A percentile compares a stretch with the other conserved stretches of the same genome.
phyloP scores from a whole-genome alignment of 1,140 invertebrate species.

The Doryteuthis pealeii region DNA sequence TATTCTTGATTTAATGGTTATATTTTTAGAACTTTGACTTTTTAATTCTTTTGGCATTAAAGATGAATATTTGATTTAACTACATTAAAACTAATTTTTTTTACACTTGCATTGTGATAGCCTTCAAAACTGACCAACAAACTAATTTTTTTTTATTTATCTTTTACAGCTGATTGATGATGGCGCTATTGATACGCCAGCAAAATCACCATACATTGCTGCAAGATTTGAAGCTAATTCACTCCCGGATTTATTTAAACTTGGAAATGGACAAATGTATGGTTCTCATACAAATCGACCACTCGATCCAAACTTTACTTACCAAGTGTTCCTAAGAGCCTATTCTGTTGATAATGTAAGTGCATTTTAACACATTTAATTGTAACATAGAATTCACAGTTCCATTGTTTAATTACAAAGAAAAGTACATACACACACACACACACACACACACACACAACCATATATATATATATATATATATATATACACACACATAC shows the following conservation, averaged over 20 bases:
- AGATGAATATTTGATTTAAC: too few relatives aligned
- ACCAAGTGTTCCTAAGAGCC: constrained; percentile 50
- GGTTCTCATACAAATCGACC: constrained; percentile 44
- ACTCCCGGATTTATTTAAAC: constrained; percentile 42
- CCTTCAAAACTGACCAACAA: too few relatives aligned
- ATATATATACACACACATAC: too few relatives aligned
- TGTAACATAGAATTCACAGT: background rate
- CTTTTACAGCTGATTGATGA: constrained; percentile 4
- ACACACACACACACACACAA: too few relatives aligned
- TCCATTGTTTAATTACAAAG: constrained; percentile 71
- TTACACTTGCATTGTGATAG: too few relatives aligned
- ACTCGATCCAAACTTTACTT: constrained; percentile 38
- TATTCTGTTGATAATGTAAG: constrained; percentile 49
- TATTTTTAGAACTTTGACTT: too few relatives aligned
- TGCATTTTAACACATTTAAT: background rate
- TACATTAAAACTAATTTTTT: too few relatives aligned
- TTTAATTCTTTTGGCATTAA: too few relatives aligned
- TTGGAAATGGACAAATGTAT: constrained; percentile 48
- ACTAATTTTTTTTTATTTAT: background rate
- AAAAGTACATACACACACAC: too few relatives aligned
- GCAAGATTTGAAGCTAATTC: constrained; percentile 47
- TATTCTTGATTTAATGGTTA: too few relatives aligned
- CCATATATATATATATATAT: too few relatives aligned
- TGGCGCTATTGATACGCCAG: constrained; percentile 24
- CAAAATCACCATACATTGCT: constrained; percentile 47